Evolutionary conservation across 2,113 vertebrate genomes (phyloP), one percentile per base, ranked within the genome.

Genomic region (Poeciliopsis turrubarensis): DNA sequence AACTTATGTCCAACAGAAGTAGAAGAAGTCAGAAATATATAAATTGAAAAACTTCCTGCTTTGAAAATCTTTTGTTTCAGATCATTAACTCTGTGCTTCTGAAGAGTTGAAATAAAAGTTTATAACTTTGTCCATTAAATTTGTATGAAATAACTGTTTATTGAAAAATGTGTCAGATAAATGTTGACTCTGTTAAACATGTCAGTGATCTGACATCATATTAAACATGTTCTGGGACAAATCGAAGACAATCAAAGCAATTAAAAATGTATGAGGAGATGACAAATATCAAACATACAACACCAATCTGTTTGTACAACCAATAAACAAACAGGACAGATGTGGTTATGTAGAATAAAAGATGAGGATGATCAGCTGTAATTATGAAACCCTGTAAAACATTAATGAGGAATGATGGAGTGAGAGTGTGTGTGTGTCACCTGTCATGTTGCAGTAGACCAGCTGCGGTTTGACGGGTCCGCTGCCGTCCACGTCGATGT

Each of bases 361-460:
- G 51, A n/a, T 11, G 22, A 57, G 9, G 6, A 57, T 6, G 22
- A n/a, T 60, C 22, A 72, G 31, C 54, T 30, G 37, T 61, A 72
- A 60, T 75, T 51, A 34, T 65, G 65, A 25, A 17, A 71, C 22
- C 15, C 62, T 70, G 41, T 64, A 10, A n/a, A 63, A 27, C n/a
- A 61, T 27, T 8, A 32, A 29, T 57, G 15, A 12, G 39, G 37
- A 83, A 25, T 60, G 62, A 39, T 31, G 57, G 79, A 14, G 7
- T 1, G 9, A 72, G 30, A 25, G 26, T 19, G 65, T 72, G 51
- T 60, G 13, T 61, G 31, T 47, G 72, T 30, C 79, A 89, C 87
- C 87, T 84, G 96, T 97, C 86, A 97, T 94, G 74, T 97, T 96
- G 92, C 96, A 97, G 86, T 95, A 96, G 9, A 97, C 95, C 14